Conservation (phyloP, 2,113 vertebrate genomes). For the Upupa epops region DNA sequence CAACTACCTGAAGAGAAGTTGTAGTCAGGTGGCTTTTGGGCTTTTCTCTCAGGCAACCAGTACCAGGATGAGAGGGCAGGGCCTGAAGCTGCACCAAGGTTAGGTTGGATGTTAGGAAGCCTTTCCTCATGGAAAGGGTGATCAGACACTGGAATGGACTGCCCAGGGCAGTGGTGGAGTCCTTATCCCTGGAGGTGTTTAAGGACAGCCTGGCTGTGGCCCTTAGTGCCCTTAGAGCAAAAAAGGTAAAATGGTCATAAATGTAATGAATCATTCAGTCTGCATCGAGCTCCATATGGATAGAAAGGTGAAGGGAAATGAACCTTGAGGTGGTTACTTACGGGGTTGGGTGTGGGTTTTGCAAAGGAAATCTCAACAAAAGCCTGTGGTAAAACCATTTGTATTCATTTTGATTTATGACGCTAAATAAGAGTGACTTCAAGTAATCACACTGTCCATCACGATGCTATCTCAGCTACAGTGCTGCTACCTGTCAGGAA, state of each 20-base stretch:
- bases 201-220: too few species aligned
- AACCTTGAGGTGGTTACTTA: background rate
- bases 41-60: too few species aligned
- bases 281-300: background rate
- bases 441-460: background rate
- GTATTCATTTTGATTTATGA: slow-evolving; percentile 2
- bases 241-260: background rate
- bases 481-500: background rate
- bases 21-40: too few species aligned
- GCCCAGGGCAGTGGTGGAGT: too few species aligned
- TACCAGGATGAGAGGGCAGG: too few species aligned
- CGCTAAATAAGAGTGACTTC: background rate
- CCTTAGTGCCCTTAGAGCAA: too few species aligned
- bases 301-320: background rate
- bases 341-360: background rate
- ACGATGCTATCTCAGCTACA: background rate
- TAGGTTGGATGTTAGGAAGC: too few species aligned
- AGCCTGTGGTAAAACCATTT: background rate
- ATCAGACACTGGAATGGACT: too few species aligned
- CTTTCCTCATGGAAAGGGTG: too few species aligned
- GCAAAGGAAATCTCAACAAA: background rate
- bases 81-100: too few species aligned
- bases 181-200: too few species aligned
- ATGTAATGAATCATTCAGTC: background rate
- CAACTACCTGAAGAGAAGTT: too few species aligned